Conservation (phyloP, 2,113 vertebrate genomes). For the Percopsis transmontana region DNA sequence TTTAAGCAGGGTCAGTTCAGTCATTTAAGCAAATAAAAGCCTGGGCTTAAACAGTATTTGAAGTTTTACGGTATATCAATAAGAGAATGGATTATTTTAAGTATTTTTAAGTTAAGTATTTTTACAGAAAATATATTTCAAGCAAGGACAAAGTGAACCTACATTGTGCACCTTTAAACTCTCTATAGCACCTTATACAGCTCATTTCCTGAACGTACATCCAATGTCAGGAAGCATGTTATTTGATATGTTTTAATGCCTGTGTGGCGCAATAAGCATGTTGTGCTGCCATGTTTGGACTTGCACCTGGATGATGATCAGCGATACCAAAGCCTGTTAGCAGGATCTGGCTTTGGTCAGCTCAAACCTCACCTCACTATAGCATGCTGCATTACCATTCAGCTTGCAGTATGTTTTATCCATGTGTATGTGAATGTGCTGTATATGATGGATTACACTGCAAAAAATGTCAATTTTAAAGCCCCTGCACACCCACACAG, state of each 20-base stretch:
- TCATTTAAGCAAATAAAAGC: too few relatives aligned
- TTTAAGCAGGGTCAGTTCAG: too few relatives aligned
- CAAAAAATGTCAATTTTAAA: neutral
- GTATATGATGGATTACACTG: neutral
- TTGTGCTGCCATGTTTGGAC: conserved; percentile 61
- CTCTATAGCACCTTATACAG: neutral
- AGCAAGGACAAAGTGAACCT: neutral
- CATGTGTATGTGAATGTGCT: neutral
- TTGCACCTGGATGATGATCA: neutral
- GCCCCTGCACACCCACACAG: neutral
- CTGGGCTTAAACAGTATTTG: too few relatives aligned
- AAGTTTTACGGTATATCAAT: too few relatives aligned
- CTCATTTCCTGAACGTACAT: neutral
- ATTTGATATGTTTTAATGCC: conserved; percentile 17
- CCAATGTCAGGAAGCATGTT: conserved; percentile 41
- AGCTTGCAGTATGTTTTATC: conserved; percentile 27
- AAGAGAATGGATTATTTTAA: neutral
- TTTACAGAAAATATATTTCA: neutral
- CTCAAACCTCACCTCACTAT: conserved; percentile 41
- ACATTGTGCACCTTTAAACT: conserved; percentile 19
- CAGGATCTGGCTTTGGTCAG: conserved; percentile 54
- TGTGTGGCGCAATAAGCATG: conserved; percentile 49
- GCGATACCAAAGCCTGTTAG: conserved; percentile 1
- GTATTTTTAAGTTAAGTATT: too few relatives aligned
- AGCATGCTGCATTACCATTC: conserved; percentile 68